Evolutionary conservation across 2,113 vertebrate species (phyloP), one percentile per base, ranked within the genome.

Genomic region (Ranitomeya imitator): DNA sequence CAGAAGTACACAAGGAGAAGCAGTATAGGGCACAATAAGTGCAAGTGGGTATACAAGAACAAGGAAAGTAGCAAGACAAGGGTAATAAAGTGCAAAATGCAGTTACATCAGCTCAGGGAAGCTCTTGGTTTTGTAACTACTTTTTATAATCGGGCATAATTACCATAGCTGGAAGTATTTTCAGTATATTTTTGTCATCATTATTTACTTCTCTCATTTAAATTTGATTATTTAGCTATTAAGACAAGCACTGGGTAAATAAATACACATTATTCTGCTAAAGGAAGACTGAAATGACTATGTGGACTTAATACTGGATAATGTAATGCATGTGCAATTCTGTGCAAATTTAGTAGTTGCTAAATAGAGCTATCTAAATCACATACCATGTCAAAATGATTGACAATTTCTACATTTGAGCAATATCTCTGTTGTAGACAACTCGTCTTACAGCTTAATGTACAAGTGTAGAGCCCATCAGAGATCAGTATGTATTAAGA

Each of bases 401-500:
- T 85, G 69, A 60, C 71, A 76, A 76, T 76, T 74, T 18, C 83
- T 85, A 55, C 51, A 60, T 54, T 73, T 59, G 7, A 85, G n/a
- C 21, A 55, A 57, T n/a, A 87, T 65, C 18, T 54, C 45, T 79
- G 57, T 51, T 80, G 45, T 71, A 61, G 77, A 59, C 52, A 45
- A 71, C 15, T 23, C 73, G n/a, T 19, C 61, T n/a, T 69, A 59
- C 52, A 87, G 37, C 16, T 63, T 88, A 76, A 76, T 83, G 19
- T 45, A 83, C 59, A 83, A 83, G 18, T 65, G 59, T 54, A 79
- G 59, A 7, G 45, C 59, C 51, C 87, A 83, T 84, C 7, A 51
- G 69, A 77, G 55, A 83, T 59, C n/a, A 45, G 61, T n/a, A 16
- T 86, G n/a, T 88, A 74, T n/a, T 54, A 54, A 21, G 59, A 82